A percentile compares a stretch with the other conserved stretches of the same genome.
These are phyloP conservation scores for Diarsia dahlii DNA, from an alignment of 2,888 invertebrate genomes.

Conservation along the genomic window DNA sequence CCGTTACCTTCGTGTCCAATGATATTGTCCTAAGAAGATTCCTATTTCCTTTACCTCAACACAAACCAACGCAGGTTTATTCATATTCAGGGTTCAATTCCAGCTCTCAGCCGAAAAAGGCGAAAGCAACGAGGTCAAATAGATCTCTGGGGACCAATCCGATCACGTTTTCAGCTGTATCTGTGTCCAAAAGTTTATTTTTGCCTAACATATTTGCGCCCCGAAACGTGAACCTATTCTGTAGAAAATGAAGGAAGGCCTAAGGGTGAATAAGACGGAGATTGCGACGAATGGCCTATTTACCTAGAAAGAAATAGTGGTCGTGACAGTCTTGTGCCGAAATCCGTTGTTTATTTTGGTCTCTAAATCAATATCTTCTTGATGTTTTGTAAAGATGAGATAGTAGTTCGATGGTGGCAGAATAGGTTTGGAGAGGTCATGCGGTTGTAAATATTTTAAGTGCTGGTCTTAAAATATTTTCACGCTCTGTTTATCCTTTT, in stretches of 20 bases:
- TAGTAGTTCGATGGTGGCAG: background rate
- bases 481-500: background rate
- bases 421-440: background rate
- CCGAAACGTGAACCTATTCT: conserved; percentile 35
- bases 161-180: conserved; percentile 28
- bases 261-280: background rate
- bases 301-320: background rate
- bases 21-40: background rate
- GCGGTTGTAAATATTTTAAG: background rate
- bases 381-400: background rate
- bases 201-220: conserved; percentile 11
- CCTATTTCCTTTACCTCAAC: background rate
- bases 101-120: conserved; percentile 18
- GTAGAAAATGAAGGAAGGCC: conserved; percentile 13
- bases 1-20: background rate
- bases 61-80: conserved; percentile 11
- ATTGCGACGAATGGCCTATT: conserved; percentile 6
- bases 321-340: background rate
- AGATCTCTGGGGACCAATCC: conserved; percentile 12
- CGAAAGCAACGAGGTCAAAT: conserved; percentile 16
- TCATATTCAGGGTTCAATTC: conserved; percentile 30
- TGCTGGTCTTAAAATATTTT: too few species aligned
- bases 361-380: conserved; percentile 1
- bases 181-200: conserved; percentile 8
- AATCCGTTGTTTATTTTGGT: background rate